phyloP scores from a whole-genome alignment of 2,888 invertebrate species.

The Sipunculus nudus region DNA sequence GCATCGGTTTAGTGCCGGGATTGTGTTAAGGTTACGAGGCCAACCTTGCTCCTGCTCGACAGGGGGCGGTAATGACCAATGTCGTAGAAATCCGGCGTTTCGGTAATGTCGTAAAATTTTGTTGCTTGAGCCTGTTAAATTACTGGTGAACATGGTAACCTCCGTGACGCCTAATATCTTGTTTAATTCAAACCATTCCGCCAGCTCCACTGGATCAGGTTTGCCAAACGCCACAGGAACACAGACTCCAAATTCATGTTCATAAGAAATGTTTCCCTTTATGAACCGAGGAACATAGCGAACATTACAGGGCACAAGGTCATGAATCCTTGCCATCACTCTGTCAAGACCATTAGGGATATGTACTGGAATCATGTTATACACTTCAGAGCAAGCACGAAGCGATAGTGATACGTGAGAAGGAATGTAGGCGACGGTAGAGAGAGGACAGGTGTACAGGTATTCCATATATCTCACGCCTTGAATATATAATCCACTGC shows the following conservation, averaged over 20 bases:
- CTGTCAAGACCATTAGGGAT: too few relatives aligned
- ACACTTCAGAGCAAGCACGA: too few relatives aligned
- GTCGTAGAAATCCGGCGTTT: conserved; percentile 6
- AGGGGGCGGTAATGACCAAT: conserved; percentile 15
- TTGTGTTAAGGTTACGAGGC: conserved; percentile 24
- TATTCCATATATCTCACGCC: too few relatives aligned
- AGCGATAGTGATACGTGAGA: too few relatives aligned
- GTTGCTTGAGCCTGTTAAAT: conserved; percentile 1
- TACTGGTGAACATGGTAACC: conserved; percentile 24
- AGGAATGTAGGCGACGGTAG: too few relatives aligned
- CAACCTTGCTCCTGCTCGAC: conserved; percentile 11
- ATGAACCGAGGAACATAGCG: too few relatives aligned
- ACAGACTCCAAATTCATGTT: conserved; percentile 30
- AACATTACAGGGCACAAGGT: too few relatives aligned
- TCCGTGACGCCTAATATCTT: conserved; percentile 22
- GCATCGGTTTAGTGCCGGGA: conserved; percentile 31
- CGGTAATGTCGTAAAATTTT: conserved; percentile 20
- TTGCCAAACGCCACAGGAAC: conserved; percentile 25
- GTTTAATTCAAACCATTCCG: conserved; percentile 31
- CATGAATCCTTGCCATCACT: too few relatives aligned
- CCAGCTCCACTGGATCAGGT: conserved; percentile 3
- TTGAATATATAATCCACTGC: too few relatives aligned
- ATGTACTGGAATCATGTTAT: too few relatives aligned
- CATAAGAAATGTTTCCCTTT: too few relatives aligned
- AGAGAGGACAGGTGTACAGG: too few relatives aligned